Percentiles rank a stretch among this genome's conserved stretches.
These are phyloP conservation scores for Anthophora plumipes DNA, from an alignment of 2,888 invertebrate genomes.

Conservation along the genomic window DNA sequence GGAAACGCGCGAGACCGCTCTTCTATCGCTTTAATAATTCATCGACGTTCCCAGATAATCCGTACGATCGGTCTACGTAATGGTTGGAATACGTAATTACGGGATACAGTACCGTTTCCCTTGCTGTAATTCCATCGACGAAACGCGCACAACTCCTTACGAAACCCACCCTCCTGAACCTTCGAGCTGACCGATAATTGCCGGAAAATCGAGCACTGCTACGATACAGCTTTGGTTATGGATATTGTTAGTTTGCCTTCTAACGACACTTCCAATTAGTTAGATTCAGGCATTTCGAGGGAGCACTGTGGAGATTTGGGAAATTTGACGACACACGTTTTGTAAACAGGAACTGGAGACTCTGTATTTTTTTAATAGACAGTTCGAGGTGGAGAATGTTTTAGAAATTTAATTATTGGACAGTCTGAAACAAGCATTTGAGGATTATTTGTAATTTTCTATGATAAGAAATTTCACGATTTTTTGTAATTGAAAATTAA, in stretches of 20 bases:
- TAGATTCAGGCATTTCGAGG: neutral
- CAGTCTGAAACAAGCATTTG: too few species aligned
- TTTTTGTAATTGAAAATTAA: too few species aligned
- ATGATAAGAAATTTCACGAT: too few species aligned
- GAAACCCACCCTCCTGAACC: neutral
- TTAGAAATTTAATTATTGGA: too few species aligned
- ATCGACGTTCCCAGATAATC: conserved; percentile 45
- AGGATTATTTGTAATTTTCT: too few species aligned
- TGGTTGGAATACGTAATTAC: conserved; percentile 39
- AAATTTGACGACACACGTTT: neutral
- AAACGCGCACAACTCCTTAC: neutral
- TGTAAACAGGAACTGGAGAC: too few species aligned
- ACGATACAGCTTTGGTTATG: neutral
- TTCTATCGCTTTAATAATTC: conserved; percentile 56
- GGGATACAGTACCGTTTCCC: neutral
- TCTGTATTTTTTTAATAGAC: too few species aligned
- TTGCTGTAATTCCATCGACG: neutral
- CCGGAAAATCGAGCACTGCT: neutral
- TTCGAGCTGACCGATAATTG: conserved; percentile 4
- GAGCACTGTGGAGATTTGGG: neutral
- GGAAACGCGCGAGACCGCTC: neutral
- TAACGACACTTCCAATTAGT: neutral
- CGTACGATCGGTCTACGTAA: conserved; percentile 27
- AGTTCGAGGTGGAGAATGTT: too few species aligned
- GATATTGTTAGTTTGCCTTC: neutral